Base-by-base conservation (phyloP, 2,797 vertebrate species). In the Catharus ustulatus region DNA sequence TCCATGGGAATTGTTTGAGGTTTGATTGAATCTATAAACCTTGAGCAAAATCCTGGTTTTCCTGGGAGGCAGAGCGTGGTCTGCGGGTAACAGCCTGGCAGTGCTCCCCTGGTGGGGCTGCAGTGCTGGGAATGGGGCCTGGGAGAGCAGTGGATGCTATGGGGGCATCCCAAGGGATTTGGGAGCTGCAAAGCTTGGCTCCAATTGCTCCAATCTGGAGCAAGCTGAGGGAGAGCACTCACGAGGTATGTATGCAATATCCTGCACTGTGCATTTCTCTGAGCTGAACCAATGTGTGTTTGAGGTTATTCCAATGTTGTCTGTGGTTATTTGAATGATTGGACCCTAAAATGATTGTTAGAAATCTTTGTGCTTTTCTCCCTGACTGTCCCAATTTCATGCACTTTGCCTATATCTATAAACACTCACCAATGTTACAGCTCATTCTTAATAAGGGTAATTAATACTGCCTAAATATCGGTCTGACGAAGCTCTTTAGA, bases 21-120 rank as follows among this genome's bases (percentile, higher is more conserved):
- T 76, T 96, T 95, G 89, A 94, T 84, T 97, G 93, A 96, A 93
- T 95, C 95, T 90, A 93, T 92, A 97, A 96, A 95, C 95, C 94
- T 93, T 95, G 93, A 95, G 92, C 87, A 34, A 95, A 93, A 95
- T 96, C 76, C 78, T 3, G 0, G 0, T 80, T 94, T 93, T 77
- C 79, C 93, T 93, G 76, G 54, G 69, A 94, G 93, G 91, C 83
- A 90, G 69, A 89, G 58, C 1, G 0, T 27, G 71, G 57, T 73
- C 77, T 75, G 77, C 5, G 9, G 34, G 71, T 64, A 16, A 40
- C n/a, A 81, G 61, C 49, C 42, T 7, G 9, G 24, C 11, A 5
- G 48, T 13, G 62, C 2, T 86, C 68, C 88, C 45, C 0, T 1
- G 20, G 59, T n/a, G 79, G 85, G 82, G 63, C 26, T 54, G 49